Conservation (phyloP, 2,888 invertebrate genomes). For the Orchesella flavescens region DNA sequence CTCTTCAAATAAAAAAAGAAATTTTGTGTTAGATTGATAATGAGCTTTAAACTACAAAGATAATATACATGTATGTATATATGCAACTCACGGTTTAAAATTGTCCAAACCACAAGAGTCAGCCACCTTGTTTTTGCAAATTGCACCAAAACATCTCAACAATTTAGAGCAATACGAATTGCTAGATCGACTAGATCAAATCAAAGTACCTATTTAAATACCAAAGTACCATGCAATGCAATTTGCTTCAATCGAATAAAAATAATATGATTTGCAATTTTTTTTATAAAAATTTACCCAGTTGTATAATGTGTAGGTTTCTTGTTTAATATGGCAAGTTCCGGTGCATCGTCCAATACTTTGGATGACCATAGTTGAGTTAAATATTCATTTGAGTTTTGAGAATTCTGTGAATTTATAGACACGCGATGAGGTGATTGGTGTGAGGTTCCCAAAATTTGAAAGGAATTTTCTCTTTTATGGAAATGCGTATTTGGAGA, state of each 20-base stretch:
- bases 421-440: neutral
- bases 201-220: neutral
- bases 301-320: neutral
- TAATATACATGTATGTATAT: too few species aligned
- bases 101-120: slow-evolving; percentile 13
- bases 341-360: neutral
- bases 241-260: neutral
- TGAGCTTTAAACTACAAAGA: too few species aligned
- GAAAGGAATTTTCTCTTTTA: too few species aligned
- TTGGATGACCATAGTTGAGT: neutral
- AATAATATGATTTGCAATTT: too few species aligned
- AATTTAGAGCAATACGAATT: slow-evolving; percentile 1
- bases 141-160: neutral
- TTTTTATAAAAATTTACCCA: neutral
- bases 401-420: too few species aligned
- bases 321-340: neutral
- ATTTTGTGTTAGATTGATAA: too few species aligned
- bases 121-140: slow-evolving; percentile 6
- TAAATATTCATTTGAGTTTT: neutral
- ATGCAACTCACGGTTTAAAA: slow-evolving; percentile 11
- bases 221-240: neutral
- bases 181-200: neutral
- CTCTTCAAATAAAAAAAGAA: neutral
- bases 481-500: too few species aligned
- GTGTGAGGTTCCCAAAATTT: too few species aligned